Base-by-base conservation (phyloP, 2,797 vertebrate species). In the Calcarius lapponicus region DNA sequence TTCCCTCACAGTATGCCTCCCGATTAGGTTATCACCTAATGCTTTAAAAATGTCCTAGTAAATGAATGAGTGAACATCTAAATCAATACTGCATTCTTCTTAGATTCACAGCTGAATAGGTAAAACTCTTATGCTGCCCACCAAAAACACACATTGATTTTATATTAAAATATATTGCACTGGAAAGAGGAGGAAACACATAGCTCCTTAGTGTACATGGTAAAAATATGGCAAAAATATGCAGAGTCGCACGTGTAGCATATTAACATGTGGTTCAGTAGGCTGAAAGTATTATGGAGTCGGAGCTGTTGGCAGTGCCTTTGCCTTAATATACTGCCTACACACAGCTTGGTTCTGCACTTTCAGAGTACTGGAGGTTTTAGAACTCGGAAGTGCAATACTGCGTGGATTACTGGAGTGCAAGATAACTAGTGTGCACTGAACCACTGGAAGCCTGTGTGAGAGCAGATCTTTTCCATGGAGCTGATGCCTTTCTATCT, bases 31-130 rank as follows among this genome's bases (percentile, higher is more conserved):
- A 93, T 91, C 91, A 95, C 92, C 65, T 82, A 74, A 50, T 86
- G 80, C 86, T 82, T 96, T 94, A 93, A 92, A 97, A 69, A 74
- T 88, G 80, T 69, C 88, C 67, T 25, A 48, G 53, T 67, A 70
- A 96, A 94, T 90, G 90, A 96, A 76, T 64, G 67, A 94, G 61
- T 62, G 95, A 88, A 85, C 74, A 79, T 87, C 88, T 95, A 94
- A 94, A 94, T 95, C 90, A 96, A 85, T 93, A 85, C 31, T 9
- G 7, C 64, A 84, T 90, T 95, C 56, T 34, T 79, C 66, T 82
- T 67, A 78, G 80, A 78, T 85, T 89, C 71, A 87, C 67, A 89
- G 71, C 56, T 3, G 53, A 94, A 72, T 74, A 81, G 84, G 43
- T 96, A 85, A 96, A 94, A 76, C 64, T 53, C 79, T 81, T 62